Evolutionary conservation across 2,797 vertebrate species (phyloP).

Genomic region (Malurus splendens): DNA sequence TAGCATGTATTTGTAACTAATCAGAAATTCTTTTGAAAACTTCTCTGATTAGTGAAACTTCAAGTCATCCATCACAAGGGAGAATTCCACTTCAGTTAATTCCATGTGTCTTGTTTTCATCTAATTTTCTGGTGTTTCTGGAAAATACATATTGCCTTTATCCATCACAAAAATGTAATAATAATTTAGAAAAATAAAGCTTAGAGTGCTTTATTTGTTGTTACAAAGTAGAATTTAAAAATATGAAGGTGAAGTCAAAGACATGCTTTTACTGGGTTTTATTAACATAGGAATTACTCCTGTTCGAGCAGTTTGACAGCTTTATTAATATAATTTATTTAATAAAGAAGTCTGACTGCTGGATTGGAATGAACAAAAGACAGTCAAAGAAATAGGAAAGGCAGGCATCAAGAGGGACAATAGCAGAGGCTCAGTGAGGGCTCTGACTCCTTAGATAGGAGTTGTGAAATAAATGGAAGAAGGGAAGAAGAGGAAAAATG

Average conservation of each 20-base stretch:
- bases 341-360: not conserved
- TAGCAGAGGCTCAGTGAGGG: not conserved
- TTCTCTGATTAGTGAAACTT: not conserved
- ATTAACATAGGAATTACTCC: not conserved
- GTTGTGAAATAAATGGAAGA: not conserved
- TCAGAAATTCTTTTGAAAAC: not conserved
- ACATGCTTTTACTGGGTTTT: not conserved
- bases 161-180: not conserved
- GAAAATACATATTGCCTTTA: constrained; percentile 1
- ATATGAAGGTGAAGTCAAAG: not conserved
- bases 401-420: not conserved
- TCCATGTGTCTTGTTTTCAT: not conserved
- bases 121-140: constrained; percentile 18
- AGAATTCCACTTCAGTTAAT: constrained; percentile 1
- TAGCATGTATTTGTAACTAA: not conserved
- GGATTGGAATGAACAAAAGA: not conserved
- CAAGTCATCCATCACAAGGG: not conserved
- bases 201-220: not conserved
- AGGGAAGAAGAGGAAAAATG: not conserved
- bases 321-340: constrained; percentile 18
- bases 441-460: not conserved
- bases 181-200: not conserved
- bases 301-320: not conserved
- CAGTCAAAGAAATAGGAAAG: not conserved
- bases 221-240: not conserved